Conservation (phyloP, 53 echinoderm and acorn worm species). For the Holothuria scabra region DNA sequence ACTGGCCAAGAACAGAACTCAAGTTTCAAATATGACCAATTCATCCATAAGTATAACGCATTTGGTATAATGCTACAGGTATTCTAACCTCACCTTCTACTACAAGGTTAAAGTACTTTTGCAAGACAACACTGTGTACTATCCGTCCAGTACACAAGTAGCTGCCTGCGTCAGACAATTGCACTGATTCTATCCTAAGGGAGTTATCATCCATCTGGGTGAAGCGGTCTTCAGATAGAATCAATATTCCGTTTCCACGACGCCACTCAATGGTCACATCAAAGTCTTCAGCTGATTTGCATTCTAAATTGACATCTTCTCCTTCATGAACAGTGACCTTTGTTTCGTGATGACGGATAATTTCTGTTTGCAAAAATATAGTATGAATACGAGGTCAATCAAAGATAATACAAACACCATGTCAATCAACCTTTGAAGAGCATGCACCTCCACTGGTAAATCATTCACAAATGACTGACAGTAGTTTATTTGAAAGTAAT, state of each 20-base stretch:
- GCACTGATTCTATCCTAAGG: constrained; percentile 69
- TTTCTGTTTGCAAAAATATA: constrained; percentile 11
- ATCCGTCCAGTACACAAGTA: constrained; percentile 83
- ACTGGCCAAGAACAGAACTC: too few species aligned
- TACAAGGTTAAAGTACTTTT: constrained; percentile 72
- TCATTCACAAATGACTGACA: too few species aligned
- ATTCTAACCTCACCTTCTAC: constrained; percentile 71
- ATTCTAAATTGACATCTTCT: constrained; percentile 51
- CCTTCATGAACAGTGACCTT: constrained; percentile 53
- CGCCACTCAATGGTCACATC: constrained; percentile 32
- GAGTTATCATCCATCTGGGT: constrained; percentile 65
- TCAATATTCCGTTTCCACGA: constrained; percentile 16
- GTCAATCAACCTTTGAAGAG: too few species aligned
- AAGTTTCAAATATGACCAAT: too few species aligned
- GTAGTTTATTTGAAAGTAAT: too few species aligned
- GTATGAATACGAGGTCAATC: neutral
- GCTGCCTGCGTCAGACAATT: constrained; percentile 77
- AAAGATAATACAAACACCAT: neutral
- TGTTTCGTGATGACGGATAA: constrained; percentile 42
- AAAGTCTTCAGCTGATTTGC: constrained; percentile 41
- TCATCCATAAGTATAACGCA: too few species aligned
- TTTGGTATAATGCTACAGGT: too few species aligned
- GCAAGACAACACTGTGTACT: constrained; percentile 74
- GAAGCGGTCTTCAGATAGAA: constrained; percentile 61
- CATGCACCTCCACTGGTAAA: too few species aligned